Evolutionary conservation across 1,140 invertebrate species (phyloP), one percentile per base, ranked within the genome.

Genomic region (Myzus persicae): DNA sequence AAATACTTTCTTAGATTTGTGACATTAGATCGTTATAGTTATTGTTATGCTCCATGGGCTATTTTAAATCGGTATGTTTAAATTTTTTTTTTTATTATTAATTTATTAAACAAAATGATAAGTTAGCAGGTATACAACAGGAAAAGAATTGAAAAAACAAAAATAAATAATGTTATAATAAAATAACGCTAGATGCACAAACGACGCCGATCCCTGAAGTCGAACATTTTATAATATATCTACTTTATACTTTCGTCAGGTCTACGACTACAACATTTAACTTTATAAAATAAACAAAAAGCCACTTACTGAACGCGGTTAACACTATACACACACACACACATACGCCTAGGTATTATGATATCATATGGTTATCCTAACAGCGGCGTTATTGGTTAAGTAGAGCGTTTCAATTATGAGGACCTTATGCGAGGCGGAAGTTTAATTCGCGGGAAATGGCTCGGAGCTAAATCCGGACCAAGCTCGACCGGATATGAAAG

Each of bases 401-500:
- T 44, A 26, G n/a, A 18, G 44, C 44, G 31, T 46, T 87, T 46
- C 85, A 36, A 46, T 87, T 46, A 87, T 22, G 31, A 46, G 42
- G 6, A 46, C 44, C 44, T 46, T 87, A 87, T 26, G 48, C 20
- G 36, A 38, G 88, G 48, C 36, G 88, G 88, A 54, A 89, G 88
- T 89, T 54, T 38, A 54, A 54, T 89, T 89, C 48, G 5, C 48
- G 46, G 48, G 88, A 54, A 89, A 89, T 40, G 88, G 36, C 36
- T 5, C 36, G 88, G 36, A 89, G 48, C 36, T 54, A 54, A 89
- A 89, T 54, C 88, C 88, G 36, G 26, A 54, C 88, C 20, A 46
- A 36, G 31, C 11, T 20, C 46, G 11, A 40, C 46, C 48, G 88
- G 48, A 54, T 54, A 20, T 51, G 88, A 89, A 38, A 87, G 85